Evolutionary conservation across 2,113 vertebrate species (phyloP), one percentile per base, ranked within the genome.

Genomic region (Anhinga anhinga): DNA sequence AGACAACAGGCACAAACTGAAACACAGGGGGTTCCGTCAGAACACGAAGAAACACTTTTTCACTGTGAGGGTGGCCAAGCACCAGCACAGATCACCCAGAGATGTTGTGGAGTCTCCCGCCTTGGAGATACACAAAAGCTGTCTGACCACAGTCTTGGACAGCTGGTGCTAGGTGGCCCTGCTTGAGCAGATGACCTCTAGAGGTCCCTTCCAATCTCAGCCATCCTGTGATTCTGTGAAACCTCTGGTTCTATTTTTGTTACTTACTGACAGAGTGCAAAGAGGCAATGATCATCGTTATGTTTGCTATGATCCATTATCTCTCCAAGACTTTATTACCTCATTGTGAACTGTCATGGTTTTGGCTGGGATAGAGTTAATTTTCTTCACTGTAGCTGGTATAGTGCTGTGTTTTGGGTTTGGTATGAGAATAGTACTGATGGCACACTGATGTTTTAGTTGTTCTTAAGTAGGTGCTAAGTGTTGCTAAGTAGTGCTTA

Each of bases 261-360:
- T 72, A 55, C 13, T 45, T 84, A 13, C 15, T 55, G 26, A 42
- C 29, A 69, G 11, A 65, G 3, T 32, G 19, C 5, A 59, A 91
- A 93, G 21, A 55, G 5, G 21, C 74, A 86, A 76, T 27, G 0
- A 62, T 70, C 22, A 50, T 0, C 0, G 14, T 58, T 66, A 9
- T 38, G 9, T 74, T 67, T 76, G 7, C 13, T 40, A 19, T 53
- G 49, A 87, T 27, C 14, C 11, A 19, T 59, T 72, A 42, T 18
- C 13, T 40, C 25, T 80, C 15, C 15, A 77, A 77, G 38, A 42
- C 2, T 70, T 65, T 27, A 34, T 69, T 78, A 84, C 27, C 15
- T 36, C 1, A 6, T 4, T 34, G 34, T 5, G 2, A 56, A 3
- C 88, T 79, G 44, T 15, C 44, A 44, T 44, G 44, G 44, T 44